Evolutionary conservation across 2,888 invertebrate genomes (phyloP).

Genomic region (Sialis lutaria): DNA sequence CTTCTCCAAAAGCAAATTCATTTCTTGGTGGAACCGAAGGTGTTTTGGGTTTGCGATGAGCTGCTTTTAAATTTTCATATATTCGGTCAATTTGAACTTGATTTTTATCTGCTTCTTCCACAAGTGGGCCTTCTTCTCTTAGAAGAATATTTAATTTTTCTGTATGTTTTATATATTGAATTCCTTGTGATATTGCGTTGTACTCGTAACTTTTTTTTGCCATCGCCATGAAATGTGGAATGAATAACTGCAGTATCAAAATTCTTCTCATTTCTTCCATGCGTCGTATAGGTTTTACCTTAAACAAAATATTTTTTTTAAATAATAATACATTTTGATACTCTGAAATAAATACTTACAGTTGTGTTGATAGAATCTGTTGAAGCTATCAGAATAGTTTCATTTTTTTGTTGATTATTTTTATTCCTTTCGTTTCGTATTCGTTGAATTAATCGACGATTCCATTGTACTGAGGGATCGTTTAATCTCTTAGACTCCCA

Average conservation of each 20-base stretch:
- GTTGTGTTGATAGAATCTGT: conserved; percentile 35
- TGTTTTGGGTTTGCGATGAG: not conserved
- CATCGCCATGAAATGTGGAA: conserved; percentile 54
- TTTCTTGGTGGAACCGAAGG: conserved; percentile 13
- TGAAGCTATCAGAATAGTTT: conserved; percentile 15
- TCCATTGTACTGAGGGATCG: conserved; percentile 6
- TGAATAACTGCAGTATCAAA: conserved; percentile 49
- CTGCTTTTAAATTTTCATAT: conserved; percentile 26
- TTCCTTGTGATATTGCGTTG: conserved; percentile 39
- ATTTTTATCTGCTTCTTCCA: conserved; percentile 33
- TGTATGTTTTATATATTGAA: conserved; percentile 53
- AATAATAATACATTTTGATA: conserved; percentile 1
- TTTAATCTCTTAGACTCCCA: conserved; percentile 5
- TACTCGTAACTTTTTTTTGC: conserved; percentile 44
- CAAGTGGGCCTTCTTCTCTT: conserved; percentile 35
- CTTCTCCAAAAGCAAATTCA: not conserved
- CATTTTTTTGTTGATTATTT: not conserved
- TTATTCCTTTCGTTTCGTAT: conserved; percentile 1
- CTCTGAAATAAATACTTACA: conserved; percentile 23
- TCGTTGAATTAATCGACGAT: conserved; percentile 6
- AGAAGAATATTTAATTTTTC: conserved; percentile 43
- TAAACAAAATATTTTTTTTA: conserved; percentile 10
- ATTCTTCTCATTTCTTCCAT: conserved; percentile 41
- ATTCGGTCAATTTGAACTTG: conserved; percentile 34
- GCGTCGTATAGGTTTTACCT: conserved; percentile 27